Evolutionary conservation across 2,888 invertebrate genomes (phyloP).

Genomic region (Pyrrhia umbra): DNA sequence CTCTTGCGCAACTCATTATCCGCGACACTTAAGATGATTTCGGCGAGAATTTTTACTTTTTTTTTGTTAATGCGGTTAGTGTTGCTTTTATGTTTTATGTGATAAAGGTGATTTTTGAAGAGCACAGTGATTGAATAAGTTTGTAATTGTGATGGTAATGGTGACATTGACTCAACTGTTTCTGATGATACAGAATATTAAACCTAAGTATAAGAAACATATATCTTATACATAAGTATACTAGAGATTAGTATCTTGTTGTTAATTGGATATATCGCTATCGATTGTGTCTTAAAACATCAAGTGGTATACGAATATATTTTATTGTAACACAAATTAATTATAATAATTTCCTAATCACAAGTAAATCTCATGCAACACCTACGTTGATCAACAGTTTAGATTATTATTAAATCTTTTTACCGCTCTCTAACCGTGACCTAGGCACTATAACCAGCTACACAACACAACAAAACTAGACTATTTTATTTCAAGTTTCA

Average conservation of each 20-base stretch:
- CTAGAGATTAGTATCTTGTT: no score
- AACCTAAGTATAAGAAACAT: no score
- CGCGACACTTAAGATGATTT: constrained; percentile 57
- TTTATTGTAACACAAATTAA: not conserved
- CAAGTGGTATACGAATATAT: no score
- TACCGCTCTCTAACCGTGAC: constrained; percentile 9
- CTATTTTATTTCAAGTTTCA: not conserved
- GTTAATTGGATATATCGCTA: no score
- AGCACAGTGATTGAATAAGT: constrained; percentile 18
- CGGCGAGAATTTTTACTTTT: constrained; percentile 13
- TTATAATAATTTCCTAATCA: not conserved
- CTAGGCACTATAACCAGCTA: not conserved
- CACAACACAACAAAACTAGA: not conserved
- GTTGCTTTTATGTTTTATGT: not conserved
- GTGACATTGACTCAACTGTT: constrained; percentile 52
- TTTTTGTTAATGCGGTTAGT: not conserved
- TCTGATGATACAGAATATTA: not conserved
- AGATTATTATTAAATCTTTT: not conserved
- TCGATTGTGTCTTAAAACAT: no score
- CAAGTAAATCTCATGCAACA: not conserved
- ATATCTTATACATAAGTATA: no score
- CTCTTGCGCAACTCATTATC: constrained; percentile 75
- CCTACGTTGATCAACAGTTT: not conserved
- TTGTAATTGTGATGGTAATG: constrained; percentile 29
- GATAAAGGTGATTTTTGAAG: constrained; percentile 31